Evolutionary conservation across 2,797 vertebrate genomes (phyloP), one percentile per base, ranked within the genome.

Genomic region (Pogonophryne albipinna): DNA sequence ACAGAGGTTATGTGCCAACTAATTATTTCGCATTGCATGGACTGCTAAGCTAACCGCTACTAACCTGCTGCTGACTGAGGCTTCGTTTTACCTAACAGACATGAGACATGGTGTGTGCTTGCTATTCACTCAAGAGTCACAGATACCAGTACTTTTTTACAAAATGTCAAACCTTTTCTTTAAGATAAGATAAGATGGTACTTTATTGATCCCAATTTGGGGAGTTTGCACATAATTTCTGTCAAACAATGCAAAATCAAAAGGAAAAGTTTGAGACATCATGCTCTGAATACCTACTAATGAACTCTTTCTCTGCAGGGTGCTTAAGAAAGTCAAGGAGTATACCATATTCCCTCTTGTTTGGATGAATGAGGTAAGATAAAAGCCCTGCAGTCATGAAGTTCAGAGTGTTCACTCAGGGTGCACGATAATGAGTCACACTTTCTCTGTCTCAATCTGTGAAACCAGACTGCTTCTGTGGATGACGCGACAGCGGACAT

Each of bases 341-440:
- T 45, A 92, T 27, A 98, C 96, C 10, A 0, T 97, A 58, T 96
- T 99, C 67, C 98, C 98, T 69, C 0, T 99, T 65, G 78, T 95
- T 82, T 99, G 98, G 98, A 89, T 99, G 74, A 98, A 99, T 80
- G 98, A 99, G 96, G 98, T 99, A 77, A 93, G 96, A 92, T 41
- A 46, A 62, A 71, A 41, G 8, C 49, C 31, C 7, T 44, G 23
- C 38, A 17, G 20, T 62, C 12, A 19, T 38, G 10, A 47, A 41
- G 8, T n/a, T 4, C 17, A 0, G 5, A 16, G 20, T 75, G 20
- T 31, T 41, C 11, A 13, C 42, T 16, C 3, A 7, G 5, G 19
- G 16, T 60, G 66, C 38, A 34, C 56, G 15, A 20, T 46, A 70
- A 81, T 52, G 38, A 58, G 1, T 20, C 0, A 2, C 41, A 51